Evolutionary conservation across 1,140 invertebrate species (phyloP).

Genomic region (Diorhabda carinulata): DNA sequence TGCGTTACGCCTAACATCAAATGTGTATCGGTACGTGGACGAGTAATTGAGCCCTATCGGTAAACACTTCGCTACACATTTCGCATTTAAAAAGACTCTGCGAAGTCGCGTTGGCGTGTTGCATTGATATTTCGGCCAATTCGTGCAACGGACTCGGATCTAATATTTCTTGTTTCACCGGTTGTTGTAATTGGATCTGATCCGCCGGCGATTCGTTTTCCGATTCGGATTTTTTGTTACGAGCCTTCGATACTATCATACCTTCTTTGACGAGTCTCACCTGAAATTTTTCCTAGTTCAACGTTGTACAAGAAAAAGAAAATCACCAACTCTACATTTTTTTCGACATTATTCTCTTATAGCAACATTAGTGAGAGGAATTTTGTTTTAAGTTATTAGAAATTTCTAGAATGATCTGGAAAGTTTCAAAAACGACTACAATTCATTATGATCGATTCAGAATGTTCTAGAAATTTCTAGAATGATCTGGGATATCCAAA

Average conservation of each 20-base stretch:
- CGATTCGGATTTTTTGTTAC: slow-evolving; percentile 22
- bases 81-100: slow-evolving; percentile 62
- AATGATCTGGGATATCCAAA: too few relatives aligned
- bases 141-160: slow-evolving; percentile 55
- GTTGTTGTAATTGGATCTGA: neutral
- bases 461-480: too few relatives aligned
- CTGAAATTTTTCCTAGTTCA: slow-evolving; percentile 12
- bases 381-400: too few relatives aligned
- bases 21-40: slow-evolving; percentile 78
- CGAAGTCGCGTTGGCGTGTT: slow-evolving; percentile 39
- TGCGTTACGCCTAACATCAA: slow-evolving; percentile 52
- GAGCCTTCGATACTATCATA: slow-evolving; percentile 44
- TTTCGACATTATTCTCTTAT: too few relatives aligned
- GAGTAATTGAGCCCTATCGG: slow-evolving; percentile 65
- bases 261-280: slow-evolving; percentile 44
- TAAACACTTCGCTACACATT: slow-evolving; percentile 74
- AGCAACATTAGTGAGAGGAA: too few relatives aligned
- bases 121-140: slow-evolving; percentile 46
- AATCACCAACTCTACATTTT: too few relatives aligned
- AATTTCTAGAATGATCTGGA: too few relatives aligned
- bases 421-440: too few relatives aligned
- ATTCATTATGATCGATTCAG: too few relatives aligned
- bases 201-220: slow-evolving; percentile 12
- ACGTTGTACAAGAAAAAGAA: too few relatives aligned
- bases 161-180: slow-evolving; percentile 49